Evolutionary conservation across 2,797 vertebrate genomes (phyloP).

Genomic region (Gymnoscopelus braueri): DNA sequence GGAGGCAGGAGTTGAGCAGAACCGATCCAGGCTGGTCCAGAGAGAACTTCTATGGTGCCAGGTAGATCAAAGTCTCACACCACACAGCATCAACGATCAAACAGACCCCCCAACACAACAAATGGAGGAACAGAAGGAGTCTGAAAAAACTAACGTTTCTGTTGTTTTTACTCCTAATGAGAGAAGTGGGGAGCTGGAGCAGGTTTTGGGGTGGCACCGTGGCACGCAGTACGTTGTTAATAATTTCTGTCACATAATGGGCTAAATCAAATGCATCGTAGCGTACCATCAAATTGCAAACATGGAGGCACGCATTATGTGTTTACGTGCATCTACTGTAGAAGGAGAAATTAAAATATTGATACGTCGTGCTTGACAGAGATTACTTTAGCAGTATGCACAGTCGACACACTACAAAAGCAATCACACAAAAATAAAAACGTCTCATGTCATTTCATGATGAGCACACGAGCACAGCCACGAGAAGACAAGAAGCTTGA

Average conservation of each 20-base stretch:
- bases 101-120: conserved; percentile 45
- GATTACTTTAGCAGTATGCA: conserved; percentile 46
- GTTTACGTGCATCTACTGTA: conserved; percentile 13
- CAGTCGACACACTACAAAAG: too few relatives aligned
- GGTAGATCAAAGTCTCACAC: conserved; percentile 50
- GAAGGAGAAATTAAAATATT: conserved; percentile 40
- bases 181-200: conserved; percentile 11
- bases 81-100: conserved; percentile 41
- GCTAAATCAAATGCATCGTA: conserved; percentile 11
- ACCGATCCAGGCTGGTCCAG: conserved; percentile 34
- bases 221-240: neutral
- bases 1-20: conserved; percentile 22
- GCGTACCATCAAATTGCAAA: conserved; percentile 30
- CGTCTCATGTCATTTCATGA: conserved; percentile 17
- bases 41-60: conserved; percentile 34
- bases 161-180: conserved; percentile 39
- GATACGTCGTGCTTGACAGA: conserved; percentile 40
- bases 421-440: conserved; percentile 31
- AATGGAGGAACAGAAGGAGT: conserved; percentile 52
- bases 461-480: conserved; percentile 26
- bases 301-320: conserved; percentile 36
- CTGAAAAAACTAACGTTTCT: conserved; percentile 45
- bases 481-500: conserved; percentile 9
- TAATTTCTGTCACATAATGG: neutral
- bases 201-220: neutral